Evolutionary conservation across 2,888 invertebrate genomes (phyloP).

Genomic region (Drosophila hamatofila): DNA sequence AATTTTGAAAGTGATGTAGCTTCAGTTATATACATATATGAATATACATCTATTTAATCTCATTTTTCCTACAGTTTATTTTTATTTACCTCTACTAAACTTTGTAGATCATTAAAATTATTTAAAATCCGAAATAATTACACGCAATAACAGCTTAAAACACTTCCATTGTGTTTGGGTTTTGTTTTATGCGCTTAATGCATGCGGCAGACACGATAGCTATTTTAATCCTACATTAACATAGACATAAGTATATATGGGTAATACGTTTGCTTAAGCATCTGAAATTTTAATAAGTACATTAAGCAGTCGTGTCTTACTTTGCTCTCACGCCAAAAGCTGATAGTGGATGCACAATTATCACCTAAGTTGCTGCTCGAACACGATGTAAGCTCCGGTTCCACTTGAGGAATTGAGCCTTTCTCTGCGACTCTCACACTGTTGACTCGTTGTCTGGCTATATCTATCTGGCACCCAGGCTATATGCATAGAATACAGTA

Average conservation of each 20-base stretch:
- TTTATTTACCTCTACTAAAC: not conserved
- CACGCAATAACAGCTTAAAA: conserved; percentile 24
- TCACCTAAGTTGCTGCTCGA: conserved; percentile 64
- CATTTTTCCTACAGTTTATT: not conserved
- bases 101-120: conserved; percentile 8
- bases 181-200: conserved; percentile 8
- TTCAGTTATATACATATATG: not conserved
- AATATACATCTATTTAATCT: not conserved
- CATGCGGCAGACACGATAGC: conserved; percentile 30
- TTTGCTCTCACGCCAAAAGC: conserved; percentile 69
- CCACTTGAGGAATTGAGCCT: conserved; percentile 35
- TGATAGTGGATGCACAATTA: conserved; percentile 77
- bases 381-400: conserved; percentile 63
- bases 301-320: conserved; percentile 41
- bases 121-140: conserved; percentile 19
- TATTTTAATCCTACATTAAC: conserved; percentile 13
- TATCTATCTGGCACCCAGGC: conserved; percentile 44
- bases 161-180: conserved; percentile 26
- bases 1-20: not conserved
- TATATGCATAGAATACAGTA: conserved; percentile 52
- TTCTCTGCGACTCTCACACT: conserved; percentile 51
- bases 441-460: not conserved
- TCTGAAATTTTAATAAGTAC: conserved; percentile 29
- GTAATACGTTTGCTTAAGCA: conserved; percentile 17
- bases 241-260: conserved; percentile 19